Evolutionary conservation across 2,888 invertebrate genomes (phyloP).

Genomic region (Poecilobothrus nobilitatus): DNA sequence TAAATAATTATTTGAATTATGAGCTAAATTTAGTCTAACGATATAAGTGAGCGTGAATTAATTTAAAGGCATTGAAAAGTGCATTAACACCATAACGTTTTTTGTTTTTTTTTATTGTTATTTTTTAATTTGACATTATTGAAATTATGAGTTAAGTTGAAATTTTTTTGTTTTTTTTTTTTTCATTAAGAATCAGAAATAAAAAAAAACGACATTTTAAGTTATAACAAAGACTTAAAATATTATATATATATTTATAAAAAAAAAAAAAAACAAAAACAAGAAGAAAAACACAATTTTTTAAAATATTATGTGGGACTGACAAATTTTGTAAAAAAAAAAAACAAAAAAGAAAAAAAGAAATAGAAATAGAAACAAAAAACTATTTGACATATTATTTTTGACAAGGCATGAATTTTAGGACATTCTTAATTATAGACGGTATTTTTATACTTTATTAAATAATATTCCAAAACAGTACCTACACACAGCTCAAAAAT

Average conservation of each 20-base stretch:
- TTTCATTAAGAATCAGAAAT: neutral
- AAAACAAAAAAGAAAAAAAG: no score
- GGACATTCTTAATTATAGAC: conserved; percentile 4
- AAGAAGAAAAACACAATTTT: neutral
- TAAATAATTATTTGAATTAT: conserved; percentile 3
- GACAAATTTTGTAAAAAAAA: neutral
- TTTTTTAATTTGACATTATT: conserved; percentile 4
- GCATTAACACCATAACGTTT: neutral
- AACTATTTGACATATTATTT: neutral
- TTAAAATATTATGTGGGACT: conserved; percentile 3
- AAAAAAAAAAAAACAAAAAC: no score
- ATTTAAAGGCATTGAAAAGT: neutral
- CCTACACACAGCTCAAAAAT: no score
- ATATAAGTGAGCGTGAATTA: no score
- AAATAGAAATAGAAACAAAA: no score
- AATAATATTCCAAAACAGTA: no score
- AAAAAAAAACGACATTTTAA: neutral
- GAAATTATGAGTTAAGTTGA: neutral
- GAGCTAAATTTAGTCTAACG: neutral
- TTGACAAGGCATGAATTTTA: neutral
- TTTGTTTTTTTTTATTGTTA: neutral
- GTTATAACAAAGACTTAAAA: neutral
- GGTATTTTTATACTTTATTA: neutral
- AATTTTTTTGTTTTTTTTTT: no score
- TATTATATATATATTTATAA: no score